phyloP scores from a whole-genome alignment of 2,888 invertebrate species.

The Acanthosepion pharaonis region DNA sequence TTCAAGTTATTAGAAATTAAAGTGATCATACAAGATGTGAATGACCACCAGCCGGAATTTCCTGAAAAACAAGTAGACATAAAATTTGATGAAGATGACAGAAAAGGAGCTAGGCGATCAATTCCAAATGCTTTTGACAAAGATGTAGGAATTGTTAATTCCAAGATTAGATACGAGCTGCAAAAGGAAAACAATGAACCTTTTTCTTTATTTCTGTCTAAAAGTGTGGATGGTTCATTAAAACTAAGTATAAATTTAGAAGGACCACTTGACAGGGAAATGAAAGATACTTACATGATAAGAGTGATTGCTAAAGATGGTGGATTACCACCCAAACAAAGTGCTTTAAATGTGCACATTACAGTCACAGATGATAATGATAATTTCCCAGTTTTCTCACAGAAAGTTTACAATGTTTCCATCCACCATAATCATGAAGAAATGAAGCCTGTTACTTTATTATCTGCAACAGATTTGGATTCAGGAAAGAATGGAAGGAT shows the following conservation, averaged over 20 bases:
- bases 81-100: not conserved
- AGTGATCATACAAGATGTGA: not conserved
- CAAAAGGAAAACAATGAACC: not conserved
- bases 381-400: not conserved
- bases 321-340: not conserved
- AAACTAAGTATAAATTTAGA: not conserved
- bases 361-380: slow-evolving; percentile 33
- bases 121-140: not conserved
- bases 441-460: not conserved
- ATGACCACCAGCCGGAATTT: not conserved
- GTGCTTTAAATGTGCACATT: not conserved
- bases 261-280: not conserved
- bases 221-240: not conserved
- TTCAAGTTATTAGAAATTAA: not conserved
- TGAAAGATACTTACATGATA: not conserved
- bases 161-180: not conserved
- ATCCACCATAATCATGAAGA: not conserved
- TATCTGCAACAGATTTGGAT: not conserved
- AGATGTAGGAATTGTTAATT: not conserved
- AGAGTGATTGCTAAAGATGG: not conserved
- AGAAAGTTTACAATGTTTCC: not conserved
- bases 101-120: not conserved
- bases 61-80: not conserved
- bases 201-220: not conserved
- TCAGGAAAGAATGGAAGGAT: not conserved